Evolutionary conservation across 1,140 invertebrate species (phyloP), one percentile per base, ranked within the genome.

Genomic region (Fopius arisanus): DNA sequence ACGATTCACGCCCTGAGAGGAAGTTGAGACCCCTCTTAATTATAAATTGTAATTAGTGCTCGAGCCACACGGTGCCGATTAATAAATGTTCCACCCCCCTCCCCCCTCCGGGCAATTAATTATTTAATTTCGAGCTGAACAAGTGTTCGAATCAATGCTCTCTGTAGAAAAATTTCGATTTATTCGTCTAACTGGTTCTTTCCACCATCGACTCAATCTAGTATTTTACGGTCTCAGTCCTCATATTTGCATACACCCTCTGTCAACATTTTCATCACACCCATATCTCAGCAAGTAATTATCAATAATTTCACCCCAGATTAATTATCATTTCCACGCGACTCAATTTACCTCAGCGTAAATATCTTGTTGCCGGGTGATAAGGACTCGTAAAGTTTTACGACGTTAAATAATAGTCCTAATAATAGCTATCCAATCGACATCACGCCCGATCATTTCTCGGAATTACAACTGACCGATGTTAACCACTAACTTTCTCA

Each of bases 41-140:
- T 87, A 85, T 86, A 86, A 87, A 86, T 84, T 85, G 85, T 87
- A 87, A 87, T 87, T 86, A 87, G 81, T 79, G 80, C 78, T 80
- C 72, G 75, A 31, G 28, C 37, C 29, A 70, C 48, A 43, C 65
- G 43, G 54, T 70, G 79, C 80, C 84, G 82, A 85, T 87, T 86
- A 85, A 87, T 87, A 85, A 87, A 85, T 79, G 75, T 78, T 74
- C 75, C 78, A 75, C 67, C 59, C 80, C n/a, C 43, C 33, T 12
- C 12, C 12, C 33, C 12, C 12, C 80, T 77, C 65, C 73, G 77
- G 73, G 79, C 78, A 78, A 81, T 79, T 78, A 79, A 78, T 82
- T 80, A 80, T 80, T 79, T 80, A 81, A 40, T 21, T n/a, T 67
- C 41, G 19, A 40, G 29, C 21, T 9, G 63, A 31, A 9, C 63